Evolutionary conservation across 2,888 invertebrate genomes (phyloP).

Genomic region (Drosophila macrospina): DNA sequence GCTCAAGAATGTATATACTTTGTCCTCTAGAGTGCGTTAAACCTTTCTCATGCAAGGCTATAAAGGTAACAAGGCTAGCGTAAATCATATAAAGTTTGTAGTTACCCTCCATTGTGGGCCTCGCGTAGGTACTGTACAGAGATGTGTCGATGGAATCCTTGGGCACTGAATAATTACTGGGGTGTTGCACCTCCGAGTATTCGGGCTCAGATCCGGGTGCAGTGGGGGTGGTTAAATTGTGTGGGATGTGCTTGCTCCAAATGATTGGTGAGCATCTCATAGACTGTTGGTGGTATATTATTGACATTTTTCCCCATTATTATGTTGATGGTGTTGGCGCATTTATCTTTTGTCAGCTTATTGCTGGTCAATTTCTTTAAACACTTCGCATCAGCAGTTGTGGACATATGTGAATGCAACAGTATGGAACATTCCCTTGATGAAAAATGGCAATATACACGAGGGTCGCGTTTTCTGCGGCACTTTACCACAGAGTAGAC

Average conservation of each 20-base stretch:
- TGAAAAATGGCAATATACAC: conserved; percentile 5
- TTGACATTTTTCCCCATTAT: neutral
- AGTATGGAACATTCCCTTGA: neutral
- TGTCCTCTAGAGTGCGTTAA: too few species aligned
- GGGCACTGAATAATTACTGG: conserved; percentile 45
- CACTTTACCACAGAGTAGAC: neutral
- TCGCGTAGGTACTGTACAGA: conserved; percentile 70
- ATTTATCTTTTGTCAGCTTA: conserved; percentile 9
- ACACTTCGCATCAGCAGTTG: neutral
- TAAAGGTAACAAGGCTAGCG: neutral
- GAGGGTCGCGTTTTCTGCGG: neutral
- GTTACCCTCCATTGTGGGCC: conserved; percentile 82
- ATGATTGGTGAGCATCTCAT: conserved; percentile 21
- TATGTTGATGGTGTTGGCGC: neutral
- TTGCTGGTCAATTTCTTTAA: conserved; percentile 16
- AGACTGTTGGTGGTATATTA: neutral
- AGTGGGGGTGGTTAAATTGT: conserved; percentile 27
- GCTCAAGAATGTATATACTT: too few species aligned
- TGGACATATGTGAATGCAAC: neutral
- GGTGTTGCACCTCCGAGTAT: conserved; percentile 80
- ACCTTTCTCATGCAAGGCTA: too few species aligned
- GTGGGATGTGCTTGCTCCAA: conserved; percentile 9
- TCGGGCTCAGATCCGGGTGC: conserved; percentile 45
- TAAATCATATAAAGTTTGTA: too few species aligned
- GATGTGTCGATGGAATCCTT: conserved; percentile 19